Evolutionary conservation across 2,113 vertebrate genomes (phyloP).

Genomic region (Gavialis gangeticus): DNA sequence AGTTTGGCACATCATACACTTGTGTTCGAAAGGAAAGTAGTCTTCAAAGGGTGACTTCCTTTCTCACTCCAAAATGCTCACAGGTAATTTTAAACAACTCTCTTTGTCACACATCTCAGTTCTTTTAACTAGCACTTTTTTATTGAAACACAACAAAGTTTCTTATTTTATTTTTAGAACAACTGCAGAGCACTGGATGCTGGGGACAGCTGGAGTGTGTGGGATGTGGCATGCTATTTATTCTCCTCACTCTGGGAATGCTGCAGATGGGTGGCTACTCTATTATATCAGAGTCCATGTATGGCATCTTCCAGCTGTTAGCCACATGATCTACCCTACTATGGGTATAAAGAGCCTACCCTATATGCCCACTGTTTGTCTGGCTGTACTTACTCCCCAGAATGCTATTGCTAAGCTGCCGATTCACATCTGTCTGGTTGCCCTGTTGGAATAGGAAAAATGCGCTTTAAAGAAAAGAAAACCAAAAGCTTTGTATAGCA

Average conservation of each 20-base stretch:
- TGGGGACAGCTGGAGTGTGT: constrained; percentile 84
- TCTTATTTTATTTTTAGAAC: constrained; percentile 79
- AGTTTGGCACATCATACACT: neutral
- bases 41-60: neutral
- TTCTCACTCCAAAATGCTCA: neutral
- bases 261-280: constrained; percentile 81
- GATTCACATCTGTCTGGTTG: constrained; percentile 62
- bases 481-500: constrained; percentile 43
- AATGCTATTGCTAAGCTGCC: constrained; percentile 22
- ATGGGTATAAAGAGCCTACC: constrained; percentile 52
- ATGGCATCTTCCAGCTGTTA: constrained; percentile 80
- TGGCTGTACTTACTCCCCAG: neutral
- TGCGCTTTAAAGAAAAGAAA: neutral
- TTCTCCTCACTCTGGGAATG: constrained; percentile 74
- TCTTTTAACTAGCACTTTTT: constrained; percentile 36
- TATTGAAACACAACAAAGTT: constrained; percentile 70
- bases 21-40: neutral
- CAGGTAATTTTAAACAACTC: constrained; percentile 1
- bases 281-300: constrained; percentile 70
- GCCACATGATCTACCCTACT: constrained; percentile 60
- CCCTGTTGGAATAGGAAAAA: neutral
- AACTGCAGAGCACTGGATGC: constrained; percentile 78
- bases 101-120: neutral
- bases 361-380: constrained; percentile 43
- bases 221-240: constrained; percentile 82